phyloP scores from a whole-genome alignment of 2,888 invertebrate species.

The Diarsia brunnea region DNA sequence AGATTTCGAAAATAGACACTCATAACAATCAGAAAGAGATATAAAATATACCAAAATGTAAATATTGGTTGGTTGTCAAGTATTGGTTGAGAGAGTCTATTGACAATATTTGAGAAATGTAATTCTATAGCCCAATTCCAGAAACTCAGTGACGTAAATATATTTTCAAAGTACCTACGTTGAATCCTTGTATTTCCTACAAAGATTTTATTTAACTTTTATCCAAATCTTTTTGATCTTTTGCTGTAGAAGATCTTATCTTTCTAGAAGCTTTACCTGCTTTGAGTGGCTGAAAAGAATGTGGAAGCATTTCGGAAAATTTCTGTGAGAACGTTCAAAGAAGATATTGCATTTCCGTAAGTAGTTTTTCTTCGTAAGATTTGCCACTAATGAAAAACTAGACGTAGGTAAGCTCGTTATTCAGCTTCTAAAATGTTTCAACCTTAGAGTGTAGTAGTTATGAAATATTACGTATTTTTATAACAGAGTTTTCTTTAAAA shows the following conservation, averaged over 20 bases:
- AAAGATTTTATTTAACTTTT: constrained; percentile 25
- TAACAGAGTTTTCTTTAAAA: not conserved
- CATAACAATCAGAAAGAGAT: constrained; percentile 9
- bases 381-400: constrained; percentile 42
- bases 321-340: constrained; percentile 37
- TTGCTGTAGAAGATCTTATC: constrained; percentile 17
- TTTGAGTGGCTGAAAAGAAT: constrained; percentile 50
- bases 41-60: constrained; percentile 4
- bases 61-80: constrained; percentile 11
- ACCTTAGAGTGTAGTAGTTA: not conserved
- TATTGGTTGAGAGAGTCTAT: not conserved
- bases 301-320: constrained; percentile 30
- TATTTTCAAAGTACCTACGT: not conserved
- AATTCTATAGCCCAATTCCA: constrained; percentile 5
- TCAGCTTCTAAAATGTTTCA: constrained; percentile 14
- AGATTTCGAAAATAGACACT: not conserved
- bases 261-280: constrained; percentile 44
- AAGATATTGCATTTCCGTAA: constrained; percentile 53
- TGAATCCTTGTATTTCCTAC: constrained; percentile 2
- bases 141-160: constrained; percentile 8
- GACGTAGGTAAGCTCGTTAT: not conserved
- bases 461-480: not conserved
- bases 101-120: constrained; percentile 21
- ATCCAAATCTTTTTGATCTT: constrained; percentile 23
- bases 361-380: constrained; percentile 32